Evolutionary conservation across 2,888 invertebrate genomes (phyloP).

Genomic region (Hylaea fasciaria): DNA sequence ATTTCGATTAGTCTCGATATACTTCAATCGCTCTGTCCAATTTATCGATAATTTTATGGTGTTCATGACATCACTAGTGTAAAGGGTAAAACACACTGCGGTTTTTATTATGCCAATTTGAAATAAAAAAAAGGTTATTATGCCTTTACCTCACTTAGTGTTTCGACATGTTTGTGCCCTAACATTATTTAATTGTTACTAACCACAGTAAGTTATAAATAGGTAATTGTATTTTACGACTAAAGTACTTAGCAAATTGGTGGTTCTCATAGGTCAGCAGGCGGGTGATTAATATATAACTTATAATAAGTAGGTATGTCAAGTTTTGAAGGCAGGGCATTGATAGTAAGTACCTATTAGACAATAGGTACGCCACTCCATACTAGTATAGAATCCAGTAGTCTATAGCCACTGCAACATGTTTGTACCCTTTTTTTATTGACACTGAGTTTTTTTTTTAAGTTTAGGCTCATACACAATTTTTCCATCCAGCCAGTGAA

Average conservation of each 20-base stretch:
- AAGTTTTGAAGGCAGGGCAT: too few relatives aligned
- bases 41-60: slow-evolving; percentile 12
- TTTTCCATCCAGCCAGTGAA: too few relatives aligned
- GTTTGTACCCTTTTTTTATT: too few relatives aligned
- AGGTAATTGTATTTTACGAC: slow-evolving; percentile 13
- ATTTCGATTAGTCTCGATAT: slow-evolving; percentile 18
- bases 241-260: slow-evolving; percentile 9
- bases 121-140: slow-evolving; percentile 14
- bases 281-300: not conserved
- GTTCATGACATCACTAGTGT: slow-evolving; percentile 20
- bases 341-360: too few relatives aligned
- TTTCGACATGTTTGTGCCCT: slow-evolving; percentile 16
- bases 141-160: slow-evolving; percentile 9
- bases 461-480: too few relatives aligned
- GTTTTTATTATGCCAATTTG: slow-evolving; percentile 20
- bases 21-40: slow-evolving; percentile 6
- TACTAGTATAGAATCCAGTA: too few relatives aligned
- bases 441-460: too few relatives aligned
- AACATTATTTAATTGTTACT: slow-evolving; percentile 2
- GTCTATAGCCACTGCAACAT: too few relatives aligned
- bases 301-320: too few relatives aligned
- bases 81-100: slow-evolving; percentile 17
- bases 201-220: not conserved
- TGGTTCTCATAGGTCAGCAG: slow-evolving; percentile 5
- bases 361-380: too few relatives aligned